Conservation (phyloP, 2,888 invertebrate species). For the Drosophila demipolita region DNA sequence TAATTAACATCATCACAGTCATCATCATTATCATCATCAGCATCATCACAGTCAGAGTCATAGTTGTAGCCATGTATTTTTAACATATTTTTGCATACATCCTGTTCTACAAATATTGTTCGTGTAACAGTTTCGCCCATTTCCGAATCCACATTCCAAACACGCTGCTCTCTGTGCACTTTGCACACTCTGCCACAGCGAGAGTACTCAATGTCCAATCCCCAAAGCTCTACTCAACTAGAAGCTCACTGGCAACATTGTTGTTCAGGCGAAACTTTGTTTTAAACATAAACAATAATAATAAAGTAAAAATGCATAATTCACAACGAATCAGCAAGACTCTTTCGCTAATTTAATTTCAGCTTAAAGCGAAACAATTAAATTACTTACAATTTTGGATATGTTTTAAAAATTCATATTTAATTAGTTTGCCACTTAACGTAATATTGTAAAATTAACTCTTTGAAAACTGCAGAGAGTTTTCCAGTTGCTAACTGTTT, state of each 20-base stretch:
- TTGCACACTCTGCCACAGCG: neutral
- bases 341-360: conserved; percentile 16
- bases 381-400: neutral
- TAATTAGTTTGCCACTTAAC: neutral
- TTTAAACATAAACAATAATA: conserved; percentile 69
- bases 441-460: neutral
- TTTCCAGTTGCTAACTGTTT: neutral
- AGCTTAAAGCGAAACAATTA: neutral
- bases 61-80: conserved; percentile 33
- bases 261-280: conserved; percentile 53
- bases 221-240: conserved; percentile 16
- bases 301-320: conserved; percentile 16
- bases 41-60: conserved; percentile 31
- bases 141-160: conserved; percentile 43
- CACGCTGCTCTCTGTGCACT: conserved; percentile 4
- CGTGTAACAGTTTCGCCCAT: conserved; percentile 66
- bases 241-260: conserved; percentile 58
- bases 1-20: conserved; percentile 31
- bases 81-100: conserved; percentile 68
- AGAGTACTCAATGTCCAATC: neutral
- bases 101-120: conserved; percentile 75
- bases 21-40: conserved; percentile 30
- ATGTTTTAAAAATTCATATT: neutral
- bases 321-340: conserved; percentile 24
- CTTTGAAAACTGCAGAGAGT: neutral